These are phyloP conservation scores for Pseudomyrmex flavicornis DNA, from an alignment of 1,140 invertebrate genomes.

Conservation along the genomic window DNA sequence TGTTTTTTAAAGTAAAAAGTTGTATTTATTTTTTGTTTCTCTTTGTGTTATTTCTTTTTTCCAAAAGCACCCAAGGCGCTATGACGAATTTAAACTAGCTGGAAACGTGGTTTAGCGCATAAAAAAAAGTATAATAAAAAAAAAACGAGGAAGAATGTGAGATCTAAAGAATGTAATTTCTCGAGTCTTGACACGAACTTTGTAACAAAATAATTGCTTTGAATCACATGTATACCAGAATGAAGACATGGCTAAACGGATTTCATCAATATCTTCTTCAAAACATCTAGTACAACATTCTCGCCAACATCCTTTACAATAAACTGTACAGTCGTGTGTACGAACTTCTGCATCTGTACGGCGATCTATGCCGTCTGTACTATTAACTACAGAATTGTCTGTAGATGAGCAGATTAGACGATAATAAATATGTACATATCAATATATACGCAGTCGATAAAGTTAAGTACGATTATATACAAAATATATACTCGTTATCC, in stretches of 20 bases:
- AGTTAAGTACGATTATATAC: constrained; percentile 52
- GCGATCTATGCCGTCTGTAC: no score
- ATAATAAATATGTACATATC: constrained; percentile 57
- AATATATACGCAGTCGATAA: constrained; percentile 52
- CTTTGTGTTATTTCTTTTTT: background rate
- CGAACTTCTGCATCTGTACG: no score
- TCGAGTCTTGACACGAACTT: constrained; percentile 37
- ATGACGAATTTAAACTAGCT: constrained; percentile 4
- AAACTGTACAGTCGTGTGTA: no score
- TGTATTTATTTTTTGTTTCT: constrained; percentile 7
- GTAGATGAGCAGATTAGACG: no score
- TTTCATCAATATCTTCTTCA: no score
- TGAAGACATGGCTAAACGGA: background rate
- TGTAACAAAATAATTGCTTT: constrained; percentile 20
- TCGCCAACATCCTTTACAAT: background rate
- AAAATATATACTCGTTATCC: constrained; percentile 13
- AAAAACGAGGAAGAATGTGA: constrained; percentile 14
- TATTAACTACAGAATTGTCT: no score
- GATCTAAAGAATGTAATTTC: constrained; percentile 14
- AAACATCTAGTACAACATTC: no score
- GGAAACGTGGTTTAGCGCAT: background rate
- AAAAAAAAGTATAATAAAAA: background rate
- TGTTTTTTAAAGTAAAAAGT: background rate
- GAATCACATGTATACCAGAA: background rate
- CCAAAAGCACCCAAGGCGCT: background rate